These are phyloP conservation scores for Pseudomyrmex cubaensis DNA, from an alignment of 1,140 invertebrate genomes.

Conservation along the genomic window DNA sequence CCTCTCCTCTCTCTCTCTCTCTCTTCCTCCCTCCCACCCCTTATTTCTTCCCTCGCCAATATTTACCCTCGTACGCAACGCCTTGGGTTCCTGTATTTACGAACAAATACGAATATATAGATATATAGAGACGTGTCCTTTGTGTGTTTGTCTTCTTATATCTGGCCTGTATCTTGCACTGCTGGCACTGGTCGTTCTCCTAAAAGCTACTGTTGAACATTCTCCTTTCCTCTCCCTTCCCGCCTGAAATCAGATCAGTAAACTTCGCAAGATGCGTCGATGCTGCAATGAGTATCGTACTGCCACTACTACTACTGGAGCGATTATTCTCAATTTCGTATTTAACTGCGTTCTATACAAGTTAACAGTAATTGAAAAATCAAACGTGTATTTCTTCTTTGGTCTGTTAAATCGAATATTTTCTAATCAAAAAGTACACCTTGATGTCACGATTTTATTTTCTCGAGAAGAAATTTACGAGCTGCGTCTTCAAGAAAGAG, in stretches of 20 bases:
- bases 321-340: constrained; percentile 7
- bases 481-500: constrained; percentile 58
- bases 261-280: constrained; percentile 14
- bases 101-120: constrained; percentile 78
- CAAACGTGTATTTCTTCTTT: neutral
- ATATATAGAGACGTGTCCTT: constrained; percentile 67
- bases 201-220: constrained; percentile 59
- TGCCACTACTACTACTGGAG: neutral
- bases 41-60: constrained; percentile 63
- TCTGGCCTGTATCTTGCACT: constrained; percentile 73
- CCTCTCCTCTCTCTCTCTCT: neutral
- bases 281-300: constrained; percentile 4
- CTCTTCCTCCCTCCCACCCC: constrained; percentile 30
- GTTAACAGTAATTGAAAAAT: neutral
- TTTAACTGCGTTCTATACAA: neutral
- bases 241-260: constrained; percentile 57
- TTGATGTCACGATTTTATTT: constrained; percentile 29
- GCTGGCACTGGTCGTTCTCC: constrained; percentile 58
- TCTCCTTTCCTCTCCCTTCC: too few species aligned
- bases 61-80: constrained; percentile 80
- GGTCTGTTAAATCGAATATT: constrained; percentile 2
- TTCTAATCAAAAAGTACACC: constrained; percentile 17
- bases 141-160: constrained; percentile 82
- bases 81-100: constrained; percentile 80
- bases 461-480: constrained; percentile 69